Evolutionary conservation across 2,888 invertebrate genomes (phyloP).

Genomic region (Cataglyphis altisquamis): DNA sequence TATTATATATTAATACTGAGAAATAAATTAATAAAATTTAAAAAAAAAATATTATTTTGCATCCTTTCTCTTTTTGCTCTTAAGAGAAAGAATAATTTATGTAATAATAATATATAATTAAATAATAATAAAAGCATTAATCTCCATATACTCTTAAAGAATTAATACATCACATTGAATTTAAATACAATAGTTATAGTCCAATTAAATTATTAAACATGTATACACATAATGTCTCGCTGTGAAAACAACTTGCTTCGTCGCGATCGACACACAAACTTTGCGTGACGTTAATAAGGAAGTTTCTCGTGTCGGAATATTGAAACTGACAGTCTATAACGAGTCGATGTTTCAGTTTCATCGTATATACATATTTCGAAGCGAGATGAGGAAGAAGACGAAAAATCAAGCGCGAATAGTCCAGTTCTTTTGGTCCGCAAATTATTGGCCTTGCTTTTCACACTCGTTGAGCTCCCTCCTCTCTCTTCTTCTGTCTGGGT

Average conservation of each 20-base stretch:
- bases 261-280: slow-evolving; percentile 60
- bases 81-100: neutral
- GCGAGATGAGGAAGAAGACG: neutral
- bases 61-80: neutral
- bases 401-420: slow-evolving; percentile 3
- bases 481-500: slow-evolving; percentile 67
- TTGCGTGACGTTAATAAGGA: slow-evolving; percentile 64
- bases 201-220: neutral
- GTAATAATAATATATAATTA: neutral
- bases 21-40: neutral
- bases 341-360: slow-evolving; percentile 36
- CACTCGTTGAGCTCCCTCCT: neutral
- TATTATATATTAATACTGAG: neutral
- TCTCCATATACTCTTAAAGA: neutral
- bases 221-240: neutral
- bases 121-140: neutral
- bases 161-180: neutral
- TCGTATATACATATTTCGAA: slow-evolving; percentile 13
- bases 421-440: neutral
- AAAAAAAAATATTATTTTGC: neutral
- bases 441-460: slow-evolving; percentile 4
- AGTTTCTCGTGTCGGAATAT: slow-evolving; percentile 63
- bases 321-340: slow-evolving; percentile 62
- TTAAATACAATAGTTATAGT: neutral
- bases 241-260: slow-evolving; percentile 50